Evolutionary conservation across 2,888 invertebrate species (phyloP).

Genomic region (Neoitamus cyanurus): DNA sequence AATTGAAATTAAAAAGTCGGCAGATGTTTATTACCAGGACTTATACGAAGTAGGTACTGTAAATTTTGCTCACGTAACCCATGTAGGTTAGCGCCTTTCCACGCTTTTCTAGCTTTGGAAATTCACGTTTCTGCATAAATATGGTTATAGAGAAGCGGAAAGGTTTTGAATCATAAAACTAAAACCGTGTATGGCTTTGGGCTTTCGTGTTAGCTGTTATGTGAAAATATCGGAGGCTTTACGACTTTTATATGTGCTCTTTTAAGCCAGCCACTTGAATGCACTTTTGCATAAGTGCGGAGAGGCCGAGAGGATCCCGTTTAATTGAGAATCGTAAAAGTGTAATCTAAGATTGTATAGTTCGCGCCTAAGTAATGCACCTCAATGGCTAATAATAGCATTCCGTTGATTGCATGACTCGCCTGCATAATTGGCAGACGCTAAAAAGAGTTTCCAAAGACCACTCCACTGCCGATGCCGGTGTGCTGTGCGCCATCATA

Average conservation of each 20-base stretch:
- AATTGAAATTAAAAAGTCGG: not conserved
- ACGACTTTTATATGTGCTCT: not conserved
- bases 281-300: not conserved
- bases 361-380: constrained; percentile 12
- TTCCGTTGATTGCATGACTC: constrained; percentile 36
- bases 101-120: not conserved
- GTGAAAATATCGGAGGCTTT: not conserved
- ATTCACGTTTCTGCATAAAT: not conserved
- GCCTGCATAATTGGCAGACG: constrained; percentile 37
- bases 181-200: not conserved
- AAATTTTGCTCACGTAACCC: not conserved
- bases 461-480: constrained; percentile 5
- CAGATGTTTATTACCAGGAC: not conserved
- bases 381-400: constrained; percentile 24
- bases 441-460: constrained; percentile 46
- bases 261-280: not conserved
- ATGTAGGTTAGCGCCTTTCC: not conserved
- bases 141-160: not conserved
- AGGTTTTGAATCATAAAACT: not conserved
- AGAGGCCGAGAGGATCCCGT: not conserved
- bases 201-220: not conserved
- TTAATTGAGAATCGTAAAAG: constrained; percentile 20
- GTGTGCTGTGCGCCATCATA: constrained; percentile 48
- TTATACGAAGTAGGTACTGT: not conserved
- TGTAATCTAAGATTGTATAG: constrained; percentile 28